These are phyloP conservation scores for Spea bombifrons DNA, from an alignment of 2,113 vertebrate species.

Conservation along the genomic window DNA sequence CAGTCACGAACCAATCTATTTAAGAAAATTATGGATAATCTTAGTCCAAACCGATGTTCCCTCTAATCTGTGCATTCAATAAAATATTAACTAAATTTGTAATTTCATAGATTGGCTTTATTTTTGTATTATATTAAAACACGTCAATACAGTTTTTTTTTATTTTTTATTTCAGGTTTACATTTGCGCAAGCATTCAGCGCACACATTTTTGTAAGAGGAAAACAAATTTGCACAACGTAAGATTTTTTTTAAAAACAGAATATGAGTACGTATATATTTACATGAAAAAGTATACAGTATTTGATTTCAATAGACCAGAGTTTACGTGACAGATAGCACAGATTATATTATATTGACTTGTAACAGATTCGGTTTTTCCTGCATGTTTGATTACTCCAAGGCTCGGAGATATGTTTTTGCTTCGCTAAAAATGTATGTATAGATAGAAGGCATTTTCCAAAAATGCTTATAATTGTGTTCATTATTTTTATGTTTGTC, in stretches of 20 bases:
- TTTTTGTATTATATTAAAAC: too few species aligned
- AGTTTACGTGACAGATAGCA: slow-evolving; percentile 11
- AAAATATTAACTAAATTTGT: too few species aligned
- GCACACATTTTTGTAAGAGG: too few species aligned
- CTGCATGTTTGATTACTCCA: slow-evolving; percentile 12
- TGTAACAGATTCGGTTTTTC: slow-evolving; percentile 9
- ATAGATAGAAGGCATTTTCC: slow-evolving; percentile 6
- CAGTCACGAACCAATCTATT: too few species aligned
- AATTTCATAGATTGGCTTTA: too few species aligned
- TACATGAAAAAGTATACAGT: background rate
- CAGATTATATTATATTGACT: slow-evolving; percentile 26
- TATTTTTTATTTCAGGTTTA: too few species aligned
- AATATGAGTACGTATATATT: slow-evolving; percentile 1
- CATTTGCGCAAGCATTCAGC: too few species aligned
- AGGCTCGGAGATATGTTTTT: slow-evolving; percentile 8
- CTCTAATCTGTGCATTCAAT: too few species aligned
- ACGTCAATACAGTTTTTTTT: too few species aligned
- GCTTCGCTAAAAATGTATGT: background rate
- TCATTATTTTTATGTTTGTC: slow-evolving; percentile 49
- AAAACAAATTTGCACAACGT: too few species aligned
- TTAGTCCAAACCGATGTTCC: too few species aligned
- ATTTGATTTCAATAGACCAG: slow-evolving; percentile 14
- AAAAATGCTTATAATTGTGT: slow-evolving; percentile 44
- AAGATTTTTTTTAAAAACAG: background rate
- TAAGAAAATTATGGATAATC: too few species aligned